Percentiles rank a stretch among this genome's conserved stretches.
Conservation (phyloP, 2,113 vertebrate genomes). For the Nothobranchius kuhntae region DNA sequence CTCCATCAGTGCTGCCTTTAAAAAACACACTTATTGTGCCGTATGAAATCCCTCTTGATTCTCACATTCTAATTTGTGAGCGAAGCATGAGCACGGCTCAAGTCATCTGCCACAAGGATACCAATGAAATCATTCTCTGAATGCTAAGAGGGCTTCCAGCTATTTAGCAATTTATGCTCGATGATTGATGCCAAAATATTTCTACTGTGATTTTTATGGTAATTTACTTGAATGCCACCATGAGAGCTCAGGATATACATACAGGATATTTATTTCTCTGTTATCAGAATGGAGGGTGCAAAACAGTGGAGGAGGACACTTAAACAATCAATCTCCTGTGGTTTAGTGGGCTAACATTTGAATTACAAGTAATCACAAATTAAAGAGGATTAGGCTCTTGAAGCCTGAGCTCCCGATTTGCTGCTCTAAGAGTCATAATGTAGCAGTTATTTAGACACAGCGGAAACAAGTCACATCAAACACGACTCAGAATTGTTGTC, state of each 20-base stretch:
- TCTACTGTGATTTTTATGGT: conserved; percentile 65
- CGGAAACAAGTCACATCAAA: conserved; percentile 52
- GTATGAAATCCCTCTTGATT: conserved; percentile 67
- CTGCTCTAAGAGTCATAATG: conserved; percentile 56
- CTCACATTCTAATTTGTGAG: conserved; percentile 61
- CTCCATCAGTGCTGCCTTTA: conserved; percentile 66
- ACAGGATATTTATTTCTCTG: conserved; percentile 44
- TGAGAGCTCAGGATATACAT: conserved; percentile 55
- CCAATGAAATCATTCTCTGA: conserved; percentile 57
- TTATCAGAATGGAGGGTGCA: conserved; percentile 58
- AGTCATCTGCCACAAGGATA: conserved; percentile 63
- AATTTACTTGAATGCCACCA: conserved; percentile 62
- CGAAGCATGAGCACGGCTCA: conserved; percentile 54
- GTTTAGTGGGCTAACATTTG: conserved; percentile 62
- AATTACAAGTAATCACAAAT: conserved; percentile 72
- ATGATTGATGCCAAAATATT: conserved; percentile 69
- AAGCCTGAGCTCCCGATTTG: conserved; percentile 54
- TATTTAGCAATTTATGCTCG: conserved; percentile 63
- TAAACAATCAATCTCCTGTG: conserved; percentile 61
- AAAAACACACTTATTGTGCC: conserved; percentile 52
- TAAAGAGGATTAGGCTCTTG: conserved; percentile 70
- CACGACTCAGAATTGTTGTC: conserved; percentile 54
- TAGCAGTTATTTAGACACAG: conserved; percentile 55
- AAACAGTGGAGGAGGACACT: conserved; percentile 53
- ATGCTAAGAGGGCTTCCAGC: conserved; percentile 59